phyloP scores from a whole-genome alignment of 2,113 vertebrate species.

The Anolis carolinensis region DNA sequence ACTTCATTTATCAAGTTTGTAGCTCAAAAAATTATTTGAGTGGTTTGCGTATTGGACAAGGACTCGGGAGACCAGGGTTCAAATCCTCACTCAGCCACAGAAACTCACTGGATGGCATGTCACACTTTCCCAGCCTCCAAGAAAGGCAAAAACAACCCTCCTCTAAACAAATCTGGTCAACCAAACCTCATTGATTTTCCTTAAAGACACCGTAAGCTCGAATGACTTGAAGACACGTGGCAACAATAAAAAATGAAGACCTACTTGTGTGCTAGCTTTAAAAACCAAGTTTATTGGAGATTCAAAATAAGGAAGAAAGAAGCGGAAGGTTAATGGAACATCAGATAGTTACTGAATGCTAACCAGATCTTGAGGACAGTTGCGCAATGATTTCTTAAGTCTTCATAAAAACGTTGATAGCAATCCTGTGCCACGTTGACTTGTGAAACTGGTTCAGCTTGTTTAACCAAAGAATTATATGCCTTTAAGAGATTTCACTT shows the following conservation, averaged over 20 bases:
- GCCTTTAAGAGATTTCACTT: not conserved
- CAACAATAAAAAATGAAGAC: not conserved
- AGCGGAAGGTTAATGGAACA: not conserved
- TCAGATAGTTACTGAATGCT: not conserved
- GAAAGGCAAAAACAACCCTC: too few species aligned
- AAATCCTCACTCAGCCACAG: too few species aligned
- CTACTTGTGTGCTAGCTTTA: not conserved
- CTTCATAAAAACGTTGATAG: not conserved
- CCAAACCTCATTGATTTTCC: too few species aligned
- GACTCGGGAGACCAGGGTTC: too few species aligned
- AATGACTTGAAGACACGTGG: too few species aligned
- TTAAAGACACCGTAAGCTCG: too few species aligned
- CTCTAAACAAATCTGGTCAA: too few species aligned
- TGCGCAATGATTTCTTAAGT: not conserved
- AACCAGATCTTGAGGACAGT: not conserved
- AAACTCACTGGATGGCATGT: too few species aligned
- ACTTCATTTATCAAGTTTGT: too few species aligned
- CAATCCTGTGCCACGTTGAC: not conserved
- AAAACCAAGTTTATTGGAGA: not conserved
- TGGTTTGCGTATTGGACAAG: too few species aligned
- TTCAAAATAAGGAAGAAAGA: not conserved
- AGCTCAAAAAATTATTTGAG: too few species aligned
- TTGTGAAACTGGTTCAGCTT: not conserved
- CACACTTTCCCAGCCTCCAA: too few species aligned
- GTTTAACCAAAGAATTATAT: not conserved